Evolutionary conservation across 2,888 invertebrate species (phyloP), one percentile per base, ranked within the genome.

Genomic region (Drymonia ruficornis): DNA sequence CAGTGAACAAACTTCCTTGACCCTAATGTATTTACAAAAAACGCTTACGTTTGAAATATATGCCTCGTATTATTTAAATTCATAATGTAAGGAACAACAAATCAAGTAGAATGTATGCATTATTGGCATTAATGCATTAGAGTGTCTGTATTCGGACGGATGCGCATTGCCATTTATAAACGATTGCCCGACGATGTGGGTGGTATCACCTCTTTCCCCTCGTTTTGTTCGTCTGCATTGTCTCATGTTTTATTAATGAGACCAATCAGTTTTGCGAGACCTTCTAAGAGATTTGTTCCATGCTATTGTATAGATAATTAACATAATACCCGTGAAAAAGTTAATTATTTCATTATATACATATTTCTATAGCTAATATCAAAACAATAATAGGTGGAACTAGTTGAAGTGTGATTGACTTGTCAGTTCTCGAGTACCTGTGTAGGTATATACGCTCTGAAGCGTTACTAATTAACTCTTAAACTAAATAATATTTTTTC

Each of bases 81-180:
- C 2, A 23, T 44, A 34, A 34, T 28, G 47, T 46, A 46, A n/a
- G 29, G 46, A 12, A 46, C 18, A 31, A 47, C 34, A 34, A 15
- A 34, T 31, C 31, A 64, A 68, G 63, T 61, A 67, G 67, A 75
- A 65, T 70, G 70, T 70, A 73, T 68, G 70, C 61, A 65, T 74
- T 76, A 81, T 76, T 74, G 76, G 74, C 78, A 79, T 76, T 70
- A 80, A 81, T 78, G 80, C 80, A 83, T 81, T 81, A 81, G 78
- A 81, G 81, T 82, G 80, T 73, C 76, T 74, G 80, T 76, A 81
- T 78, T 73, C 74, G 75, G 82, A 76, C 87, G 89, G 87, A 90
- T 84, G 83, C 67, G 80, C 76, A 76, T 72, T 80, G 80, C 83
- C 83, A 83, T 87, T 86, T 81, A 83, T 85, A 87, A 87, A 82